These are phyloP conservation scores for Danio choprae DNA, from an alignment of 2,797 vertebrate genomes.

Conservation along the genomic window DNA sequence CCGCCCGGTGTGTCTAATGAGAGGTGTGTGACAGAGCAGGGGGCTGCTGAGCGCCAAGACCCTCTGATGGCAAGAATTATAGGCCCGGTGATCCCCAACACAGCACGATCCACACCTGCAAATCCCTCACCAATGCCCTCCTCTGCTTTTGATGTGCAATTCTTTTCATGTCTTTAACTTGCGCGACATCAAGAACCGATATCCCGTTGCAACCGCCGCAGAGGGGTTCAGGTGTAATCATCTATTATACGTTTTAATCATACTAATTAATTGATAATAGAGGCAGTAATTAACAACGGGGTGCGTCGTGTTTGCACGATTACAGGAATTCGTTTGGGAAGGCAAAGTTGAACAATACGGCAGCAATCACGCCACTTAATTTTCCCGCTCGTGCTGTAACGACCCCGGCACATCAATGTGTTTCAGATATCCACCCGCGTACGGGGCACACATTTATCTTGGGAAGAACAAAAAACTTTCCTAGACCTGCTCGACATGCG, in stretches of 20 bases:
- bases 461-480: slow-evolving; percentile 50
- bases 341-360: slow-evolving; percentile 23
- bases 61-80: slow-evolving; percentile 48
- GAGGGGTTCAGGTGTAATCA: slow-evolving; percentile 67
- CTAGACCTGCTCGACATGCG: slow-evolving; percentile 48
- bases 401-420: slow-evolving; percentile 45
- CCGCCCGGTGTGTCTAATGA: slow-evolving; percentile 74
- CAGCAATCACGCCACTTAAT: slow-evolving; percentile 20
- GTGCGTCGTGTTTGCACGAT: slow-evolving; percentile 78
- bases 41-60: slow-evolving; percentile 58
- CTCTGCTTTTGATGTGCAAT: slow-evolving; percentile 83
- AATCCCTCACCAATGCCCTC: slow-evolving; percentile 78
- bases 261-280: slow-evolving; percentile 86
- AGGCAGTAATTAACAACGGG: slow-evolving; percentile 79
- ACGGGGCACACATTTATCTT: slow-evolving; percentile 40
- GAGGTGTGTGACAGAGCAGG: slow-evolving; percentile 69
- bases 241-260: slow-evolving; percentile 82
- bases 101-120: slow-evolving; percentile 77
- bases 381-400: slow-evolving; percentile 24
- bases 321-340: slow-evolving; percentile 39
- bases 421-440: slow-evolving; percentile 46
- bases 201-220: slow-evolving; percentile 75
- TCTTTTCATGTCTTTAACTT: slow-evolving; percentile 82
- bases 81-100: slow-evolving; percentile 65
- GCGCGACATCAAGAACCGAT: slow-evolving; percentile 71